These are phyloP conservation scores for Zosterops lateralis DNA, from an alignment of 2,113 vertebrate genomes.

Conservation along the genomic window DNA sequence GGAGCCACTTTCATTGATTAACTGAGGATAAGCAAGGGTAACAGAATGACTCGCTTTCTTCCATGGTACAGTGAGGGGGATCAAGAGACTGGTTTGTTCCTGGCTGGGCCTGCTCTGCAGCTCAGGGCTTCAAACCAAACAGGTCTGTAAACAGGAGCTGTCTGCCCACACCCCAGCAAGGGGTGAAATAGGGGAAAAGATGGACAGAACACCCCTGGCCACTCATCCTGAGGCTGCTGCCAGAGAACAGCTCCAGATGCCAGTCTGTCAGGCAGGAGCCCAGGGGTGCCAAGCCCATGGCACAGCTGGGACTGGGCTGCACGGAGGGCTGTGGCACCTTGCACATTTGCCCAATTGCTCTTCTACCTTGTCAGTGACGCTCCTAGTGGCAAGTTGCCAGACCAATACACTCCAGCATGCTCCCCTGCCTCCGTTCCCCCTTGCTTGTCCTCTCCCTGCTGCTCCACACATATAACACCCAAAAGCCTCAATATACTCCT, in stretches of 20 bases:
- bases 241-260: accelerated
- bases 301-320: accelerated
- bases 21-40: not conserved
- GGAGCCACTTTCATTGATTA: not conserved
- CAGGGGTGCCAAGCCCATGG: accelerated
- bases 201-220: not conserved
- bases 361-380: not conserved
- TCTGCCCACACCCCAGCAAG: not conserved
- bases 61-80: not conserved
- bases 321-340: not conserved
- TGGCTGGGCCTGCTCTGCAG: not conserved
- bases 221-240: not conserved
- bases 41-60: not conserved
- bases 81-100: not conserved
- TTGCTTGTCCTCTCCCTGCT: not conserved
- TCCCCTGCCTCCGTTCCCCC: not conserved
- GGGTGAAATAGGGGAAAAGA: accelerated
- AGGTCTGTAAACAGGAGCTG: not conserved
- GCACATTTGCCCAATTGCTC: not conserved
- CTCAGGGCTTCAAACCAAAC: not conserved
- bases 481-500: not conserved
- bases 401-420: constrained; percentile 42
- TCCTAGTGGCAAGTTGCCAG: constrained; percentile 44
- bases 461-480: not conserved
- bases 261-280: not conserved